Evolutionary conservation across 2,113 vertebrate genomes (phyloP).

Genomic region (Hucho hucho): DNA sequence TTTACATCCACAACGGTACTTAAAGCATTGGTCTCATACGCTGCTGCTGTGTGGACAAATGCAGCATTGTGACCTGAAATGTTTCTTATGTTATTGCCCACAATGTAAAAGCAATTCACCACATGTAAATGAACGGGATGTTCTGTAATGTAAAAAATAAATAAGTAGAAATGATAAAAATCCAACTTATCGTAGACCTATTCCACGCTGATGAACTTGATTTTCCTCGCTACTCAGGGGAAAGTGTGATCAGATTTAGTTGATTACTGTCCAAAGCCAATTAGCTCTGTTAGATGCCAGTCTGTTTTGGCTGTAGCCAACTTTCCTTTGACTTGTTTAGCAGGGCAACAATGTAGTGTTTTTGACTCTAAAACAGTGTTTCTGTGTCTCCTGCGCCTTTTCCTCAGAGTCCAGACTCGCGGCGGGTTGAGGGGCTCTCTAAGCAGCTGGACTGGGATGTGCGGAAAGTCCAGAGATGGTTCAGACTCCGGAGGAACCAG

Average conservation of each 20-base stretch:
- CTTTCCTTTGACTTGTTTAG: background rate
- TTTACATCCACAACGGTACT: slow-evolving; percentile 89
- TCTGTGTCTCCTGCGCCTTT: background rate
- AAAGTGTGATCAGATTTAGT: background rate
- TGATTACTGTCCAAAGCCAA: background rate
- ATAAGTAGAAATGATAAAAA: background rate
- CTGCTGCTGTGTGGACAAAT: background rate
- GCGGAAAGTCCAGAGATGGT: slow-evolving; percentile 92
- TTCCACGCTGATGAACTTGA: too few species aligned
- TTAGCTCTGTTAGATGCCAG: background rate
- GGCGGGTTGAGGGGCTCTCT: slow-evolving; percentile 87
- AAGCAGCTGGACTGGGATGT: slow-evolving; percentile 96
- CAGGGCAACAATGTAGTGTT: background rate
- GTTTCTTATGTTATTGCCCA: too few species aligned
- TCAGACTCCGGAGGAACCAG: slow-evolving; percentile 89
- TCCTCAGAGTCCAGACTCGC: slow-evolving; percentile 83
- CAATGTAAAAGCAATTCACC: too few species aligned
- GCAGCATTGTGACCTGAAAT: background rate
- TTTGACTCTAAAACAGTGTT: background rate
- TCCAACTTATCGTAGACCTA: background rate
- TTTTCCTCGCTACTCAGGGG: too few species aligned
- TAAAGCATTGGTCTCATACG: background rate
- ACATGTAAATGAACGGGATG: too few species aligned
- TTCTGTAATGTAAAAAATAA: background rate
- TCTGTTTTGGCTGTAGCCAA: background rate